Base-by-base conservation (phyloP, 2,888 invertebrate genomes). In the Leucoptera coffeella region DNA sequence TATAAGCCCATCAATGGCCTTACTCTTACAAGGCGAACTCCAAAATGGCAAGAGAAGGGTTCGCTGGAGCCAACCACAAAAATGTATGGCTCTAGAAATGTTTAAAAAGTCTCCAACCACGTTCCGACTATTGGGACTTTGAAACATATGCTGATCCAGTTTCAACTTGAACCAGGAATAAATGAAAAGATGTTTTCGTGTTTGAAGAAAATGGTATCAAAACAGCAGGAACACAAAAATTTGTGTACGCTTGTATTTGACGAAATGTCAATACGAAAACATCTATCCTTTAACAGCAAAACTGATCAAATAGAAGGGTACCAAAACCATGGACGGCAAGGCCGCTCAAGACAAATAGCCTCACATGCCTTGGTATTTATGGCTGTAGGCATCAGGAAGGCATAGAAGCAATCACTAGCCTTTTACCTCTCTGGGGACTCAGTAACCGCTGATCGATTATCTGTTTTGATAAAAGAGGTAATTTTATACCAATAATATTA, bases 291-390 rank as follows among this genome's bases (percentile, higher is more conserved):
- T n/a, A n/a, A n/a, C n/a, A n/a, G n/a, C n/a, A n/a, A 19, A 28
- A 9, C 4, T n/a, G 30, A 30, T 14, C 8, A 19, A 1, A 29
- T 31, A 8, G 27, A 31, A 22, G 31, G 31, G 2, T 31, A 10
- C 13, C 29, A 31, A 27, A 29, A 29, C 22, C 29, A 31, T 22
- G n/a, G n/a, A n/a, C n/a, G n/a, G n/a, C n/a, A n/a, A n/a, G n/a
- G n/a, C n/a, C n/a, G n/a, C n/a, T n/a, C 22, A 7, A 11, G 9
- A 2, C n/a, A 20, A 2, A 4, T 29, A 8, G 29, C 27, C 6
- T 8, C 28, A 15, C 15, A 32, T 19, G 29, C 28, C 8, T 3
- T 26, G 10, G 26, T 26, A 10, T 26, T 26, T 17, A 26, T 26
- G 26, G 10, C 21, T n/a, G 20, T 14, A 14, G 26, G 26, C 4